These are phyloP conservation scores for Equus quagga DNA, from an alignment of 2,113 vertebrate species.

Conservation along the genomic window DNA sequence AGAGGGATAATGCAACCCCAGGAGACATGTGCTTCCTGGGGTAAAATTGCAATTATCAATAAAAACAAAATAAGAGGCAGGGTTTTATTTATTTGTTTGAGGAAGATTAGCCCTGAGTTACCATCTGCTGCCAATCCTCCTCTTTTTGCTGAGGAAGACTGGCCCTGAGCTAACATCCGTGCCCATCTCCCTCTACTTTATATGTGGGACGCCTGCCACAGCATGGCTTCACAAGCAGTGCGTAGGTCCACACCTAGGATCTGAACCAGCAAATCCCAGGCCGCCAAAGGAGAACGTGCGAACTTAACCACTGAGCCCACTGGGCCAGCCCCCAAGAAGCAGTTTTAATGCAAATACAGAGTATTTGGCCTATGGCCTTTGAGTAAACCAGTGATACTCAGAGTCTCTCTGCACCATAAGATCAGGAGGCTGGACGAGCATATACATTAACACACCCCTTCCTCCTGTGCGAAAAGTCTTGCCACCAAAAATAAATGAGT, in stretches of 20 bases:
- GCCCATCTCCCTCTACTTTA: no score
- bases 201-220: no score
- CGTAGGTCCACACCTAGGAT: no score
- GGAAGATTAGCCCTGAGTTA: no score
- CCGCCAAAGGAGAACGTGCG: no score
- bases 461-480: background rate
- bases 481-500: background rate
- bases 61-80: constrained; percentile 46
- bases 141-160: no score
- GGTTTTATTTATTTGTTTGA: no score
- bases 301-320: no score
- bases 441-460: background rate
- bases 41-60: constrained; percentile 52
- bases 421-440: background rate
- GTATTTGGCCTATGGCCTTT: background rate
- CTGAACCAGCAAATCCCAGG: no score
- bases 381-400: background rate
- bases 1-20: background rate
- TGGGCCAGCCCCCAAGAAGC: background rate
- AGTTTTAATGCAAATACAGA: background rate
- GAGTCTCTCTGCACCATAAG: background rate
- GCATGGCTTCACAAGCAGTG: no score
- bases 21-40: background rate
- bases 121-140: no score
- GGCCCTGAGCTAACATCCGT: no score